These are phyloP conservation scores for Spodoptera frugiperda DNA, from an alignment of 1,140 invertebrate species.

Conservation along the genomic window DNA sequence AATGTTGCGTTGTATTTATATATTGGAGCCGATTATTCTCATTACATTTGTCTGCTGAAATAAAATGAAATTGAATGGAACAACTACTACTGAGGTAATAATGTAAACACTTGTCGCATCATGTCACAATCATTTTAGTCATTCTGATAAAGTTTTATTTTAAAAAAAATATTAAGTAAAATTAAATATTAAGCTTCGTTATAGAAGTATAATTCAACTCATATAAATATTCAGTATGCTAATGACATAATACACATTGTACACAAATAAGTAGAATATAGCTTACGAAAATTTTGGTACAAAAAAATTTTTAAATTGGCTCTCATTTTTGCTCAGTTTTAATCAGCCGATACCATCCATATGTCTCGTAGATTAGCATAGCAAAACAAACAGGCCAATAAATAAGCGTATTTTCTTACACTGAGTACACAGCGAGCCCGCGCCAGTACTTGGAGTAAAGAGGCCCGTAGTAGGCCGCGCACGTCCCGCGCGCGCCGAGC, in stretches of 20 bases:
- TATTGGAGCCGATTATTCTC: slow-evolving; percentile 64
- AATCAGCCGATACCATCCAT: slow-evolving; percentile 34
- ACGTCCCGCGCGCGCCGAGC: slow-evolving; percentile 65
- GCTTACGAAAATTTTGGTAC: not conserved
- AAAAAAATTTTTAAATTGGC: slow-evolving; percentile 4
- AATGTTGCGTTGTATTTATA: not conserved
- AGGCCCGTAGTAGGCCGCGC: slow-evolving; percentile 66
- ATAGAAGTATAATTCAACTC: too few relatives aligned
- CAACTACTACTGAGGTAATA: slow-evolving; percentile 59
- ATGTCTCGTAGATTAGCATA: slow-evolving; percentile 15
- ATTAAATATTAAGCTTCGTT: too few relatives aligned
- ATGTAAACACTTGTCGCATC: too few relatives aligned
- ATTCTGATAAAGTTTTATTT: too few relatives aligned
- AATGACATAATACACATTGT: too few relatives aligned
- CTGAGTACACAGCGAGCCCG: slow-evolving; percentile 26
- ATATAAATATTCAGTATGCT: too few relatives aligned
- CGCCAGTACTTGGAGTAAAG: slow-evolving; percentile 66
- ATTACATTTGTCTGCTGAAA: slow-evolving; percentile 71
- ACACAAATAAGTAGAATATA: too few relatives aligned
- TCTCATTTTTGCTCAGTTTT: not conserved
- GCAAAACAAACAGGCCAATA: slow-evolving; percentile 35
- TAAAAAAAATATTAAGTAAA: too few relatives aligned
- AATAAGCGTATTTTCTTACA: slow-evolving; percentile 47
- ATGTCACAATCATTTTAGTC: too few relatives aligned
- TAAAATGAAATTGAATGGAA: slow-evolving; percentile 66